Conservation (phyloP, 2,113 vertebrate species). For the Clarias gariepinus region DNA sequence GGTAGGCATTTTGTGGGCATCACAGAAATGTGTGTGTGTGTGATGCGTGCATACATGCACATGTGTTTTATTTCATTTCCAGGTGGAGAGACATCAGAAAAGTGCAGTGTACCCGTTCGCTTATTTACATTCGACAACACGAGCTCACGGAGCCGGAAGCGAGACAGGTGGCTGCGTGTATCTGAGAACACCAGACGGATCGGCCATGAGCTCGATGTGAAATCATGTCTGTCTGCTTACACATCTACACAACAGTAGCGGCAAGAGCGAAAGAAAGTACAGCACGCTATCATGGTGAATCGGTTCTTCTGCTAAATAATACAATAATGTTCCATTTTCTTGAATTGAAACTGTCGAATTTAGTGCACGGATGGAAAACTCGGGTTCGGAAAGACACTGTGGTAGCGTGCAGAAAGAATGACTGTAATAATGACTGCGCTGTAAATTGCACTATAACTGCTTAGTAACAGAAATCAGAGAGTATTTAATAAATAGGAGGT, state of each 20-base stretch:
- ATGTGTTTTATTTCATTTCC: conserved; percentile 36
- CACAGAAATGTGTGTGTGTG: not conserved
- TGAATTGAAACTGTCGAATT: not conserved
- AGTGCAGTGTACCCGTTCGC: conserved; percentile 77
- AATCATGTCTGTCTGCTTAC: conserved; percentile 62
- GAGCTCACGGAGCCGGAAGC: conserved; percentile 71
- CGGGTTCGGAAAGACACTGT: not conserved
- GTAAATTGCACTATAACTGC: not conserved
- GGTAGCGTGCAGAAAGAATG: not conserved
- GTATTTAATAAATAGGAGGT: not conserved
- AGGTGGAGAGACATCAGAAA: conserved; percentile 72
- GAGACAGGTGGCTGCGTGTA: conserved; percentile 79
- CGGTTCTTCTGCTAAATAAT: not conserved
- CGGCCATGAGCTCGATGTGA: conserved; percentile 73
- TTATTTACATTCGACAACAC: conserved; percentile 86
- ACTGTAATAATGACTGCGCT: not conserved
- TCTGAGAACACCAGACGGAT: conserved; percentile 82
- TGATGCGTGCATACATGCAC: conserved; percentile 14
- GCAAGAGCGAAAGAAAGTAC: not conserved
- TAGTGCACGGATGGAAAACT: not conserved
- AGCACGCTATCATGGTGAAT: not conserved
- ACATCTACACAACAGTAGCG: not conserved
- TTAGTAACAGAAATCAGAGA: not conserved
- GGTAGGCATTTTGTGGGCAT: not conserved
- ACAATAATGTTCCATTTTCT: not conserved